phyloP scores from a whole-genome alignment of 2,888 invertebrate genomes.

The Penaeus monodon region DNA sequence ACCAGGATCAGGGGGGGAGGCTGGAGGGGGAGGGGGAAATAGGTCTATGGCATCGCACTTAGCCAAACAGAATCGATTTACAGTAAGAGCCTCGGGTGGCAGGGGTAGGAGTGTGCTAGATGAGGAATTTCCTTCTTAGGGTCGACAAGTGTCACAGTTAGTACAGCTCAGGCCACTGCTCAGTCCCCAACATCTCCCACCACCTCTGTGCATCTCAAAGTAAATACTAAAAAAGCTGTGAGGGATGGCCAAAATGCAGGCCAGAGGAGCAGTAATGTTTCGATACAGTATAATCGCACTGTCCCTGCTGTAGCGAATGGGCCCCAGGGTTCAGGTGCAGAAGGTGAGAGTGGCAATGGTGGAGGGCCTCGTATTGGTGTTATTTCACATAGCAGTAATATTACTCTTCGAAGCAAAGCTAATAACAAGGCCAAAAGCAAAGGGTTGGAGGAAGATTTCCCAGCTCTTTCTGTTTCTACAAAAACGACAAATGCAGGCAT shows the following conservation, averaged over 20 bases:
- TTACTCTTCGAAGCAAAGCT: constrained; percentile 54
- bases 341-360: background rate
- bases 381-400: constrained; percentile 58
- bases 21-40: constrained; percentile 43
- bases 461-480: constrained; percentile 53
- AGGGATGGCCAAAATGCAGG: constrained; percentile 33
- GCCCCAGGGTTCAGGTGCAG: constrained; percentile 3
- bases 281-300: constrained; percentile 63
- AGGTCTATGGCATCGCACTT: constrained; percentile 68
- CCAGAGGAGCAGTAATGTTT: constrained; percentile 58
- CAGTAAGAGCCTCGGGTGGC: constrained; percentile 67
- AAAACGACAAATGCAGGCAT: constrained; percentile 23
- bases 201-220: constrained; percentile 62
- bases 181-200: constrained; percentile 50
- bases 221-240: constrained; percentile 57
- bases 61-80: constrained; percentile 68
- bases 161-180: constrained; percentile 32
- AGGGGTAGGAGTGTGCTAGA: constrained; percentile 24
- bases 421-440: constrained; percentile 38
- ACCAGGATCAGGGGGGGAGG: constrained; percentile 34
- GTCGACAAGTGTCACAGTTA: constrained; percentile 57
- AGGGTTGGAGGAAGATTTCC: constrained; percentile 55
- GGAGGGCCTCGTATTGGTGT: constrained; percentile 49
- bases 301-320: constrained; percentile 38
- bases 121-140: constrained; percentile 69